Conservation (phyloP, 2,888 invertebrate genomes). For the Himalopsyche tibetana region DNA sequence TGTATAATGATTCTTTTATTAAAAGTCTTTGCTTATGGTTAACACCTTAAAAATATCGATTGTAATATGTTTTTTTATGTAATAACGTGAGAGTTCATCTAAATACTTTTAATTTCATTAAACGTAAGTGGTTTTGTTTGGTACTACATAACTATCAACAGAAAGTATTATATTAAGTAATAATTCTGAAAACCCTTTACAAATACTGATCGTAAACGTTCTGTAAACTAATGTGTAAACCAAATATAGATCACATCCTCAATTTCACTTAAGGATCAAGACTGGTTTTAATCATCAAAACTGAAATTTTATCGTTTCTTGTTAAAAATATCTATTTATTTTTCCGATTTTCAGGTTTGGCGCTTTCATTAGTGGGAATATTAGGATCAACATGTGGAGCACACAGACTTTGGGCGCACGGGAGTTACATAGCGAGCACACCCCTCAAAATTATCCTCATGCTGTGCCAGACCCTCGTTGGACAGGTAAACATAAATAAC, state of each 20-base stretch:
- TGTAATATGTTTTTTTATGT: too few relatives aligned
- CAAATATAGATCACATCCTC: not conserved
- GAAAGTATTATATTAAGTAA: not conserved
- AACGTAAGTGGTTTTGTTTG: too few relatives aligned
- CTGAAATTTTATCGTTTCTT: not conserved
- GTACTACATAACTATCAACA: too few relatives aligned
- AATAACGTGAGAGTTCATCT: too few relatives aligned
- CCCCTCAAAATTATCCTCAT: constrained; percentile 86
- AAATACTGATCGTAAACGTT: not conserved
- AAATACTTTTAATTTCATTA: too few relatives aligned
- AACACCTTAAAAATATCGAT: too few relatives aligned
- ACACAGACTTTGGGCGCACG: constrained; percentile 95
- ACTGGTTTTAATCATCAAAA: not conserved
- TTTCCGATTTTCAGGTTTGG: constrained; percentile 75
- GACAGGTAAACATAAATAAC: constrained; percentile 82
- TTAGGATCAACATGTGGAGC: constrained; percentile 94
- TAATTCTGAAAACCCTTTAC: not conserved
- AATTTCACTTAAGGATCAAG: not conserved
- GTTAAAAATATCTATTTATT: not conserved
- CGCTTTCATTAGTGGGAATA: constrained; percentile 80
- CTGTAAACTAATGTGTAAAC: not conserved
- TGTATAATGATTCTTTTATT: too few relatives aligned
- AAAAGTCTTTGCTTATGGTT: too few relatives aligned
- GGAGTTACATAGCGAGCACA: constrained; percentile 85
- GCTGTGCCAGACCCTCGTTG: constrained; percentile 90